Evolutionary conservation across 2,113 vertebrate species (phyloP).

Genomic region (Brachypteracias leptosomus): DNA sequence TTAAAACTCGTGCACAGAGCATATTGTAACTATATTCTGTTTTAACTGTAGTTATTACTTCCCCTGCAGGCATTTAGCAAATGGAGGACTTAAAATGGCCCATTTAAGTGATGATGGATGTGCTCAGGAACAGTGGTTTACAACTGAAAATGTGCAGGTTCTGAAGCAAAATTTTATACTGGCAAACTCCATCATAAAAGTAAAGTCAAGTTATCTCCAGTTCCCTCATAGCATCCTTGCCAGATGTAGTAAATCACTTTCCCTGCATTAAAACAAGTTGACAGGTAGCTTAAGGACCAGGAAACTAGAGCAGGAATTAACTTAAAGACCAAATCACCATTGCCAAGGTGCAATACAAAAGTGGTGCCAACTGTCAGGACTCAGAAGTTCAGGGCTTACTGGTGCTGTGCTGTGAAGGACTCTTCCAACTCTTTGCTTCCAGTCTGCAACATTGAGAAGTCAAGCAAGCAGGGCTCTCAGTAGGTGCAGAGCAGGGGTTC

Average conservation of each 20-base stretch:
- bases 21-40: not conserved
- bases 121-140: not conserved
- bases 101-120: not conserved
- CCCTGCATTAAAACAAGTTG: not conserved
- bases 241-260: not conserved
- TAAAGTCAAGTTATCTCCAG: not conserved
- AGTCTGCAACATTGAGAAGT: not conserved
- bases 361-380: not conserved
- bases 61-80: slow-evolving; percentile 16
- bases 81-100: not conserved
- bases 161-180: not conserved
- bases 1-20: not conserved
- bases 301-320: not conserved
- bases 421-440: not conserved
- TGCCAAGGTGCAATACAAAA: not conserved
- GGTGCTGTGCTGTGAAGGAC: not conserved
- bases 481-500: not conserved
- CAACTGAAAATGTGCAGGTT: not conserved
- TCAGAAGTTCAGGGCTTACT: not conserved
- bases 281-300: not conserved
- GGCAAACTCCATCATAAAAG: not conserved
- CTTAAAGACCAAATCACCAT: not conserved
- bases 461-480: not conserved
- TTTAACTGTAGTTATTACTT: slow-evolving; percentile 34
- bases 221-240: not conserved